Evolutionary conservation across 2,888 invertebrate genomes (phyloP), one percentile per base, ranked within the genome.

Genomic region (Asteroscopus sphinx): DNA sequence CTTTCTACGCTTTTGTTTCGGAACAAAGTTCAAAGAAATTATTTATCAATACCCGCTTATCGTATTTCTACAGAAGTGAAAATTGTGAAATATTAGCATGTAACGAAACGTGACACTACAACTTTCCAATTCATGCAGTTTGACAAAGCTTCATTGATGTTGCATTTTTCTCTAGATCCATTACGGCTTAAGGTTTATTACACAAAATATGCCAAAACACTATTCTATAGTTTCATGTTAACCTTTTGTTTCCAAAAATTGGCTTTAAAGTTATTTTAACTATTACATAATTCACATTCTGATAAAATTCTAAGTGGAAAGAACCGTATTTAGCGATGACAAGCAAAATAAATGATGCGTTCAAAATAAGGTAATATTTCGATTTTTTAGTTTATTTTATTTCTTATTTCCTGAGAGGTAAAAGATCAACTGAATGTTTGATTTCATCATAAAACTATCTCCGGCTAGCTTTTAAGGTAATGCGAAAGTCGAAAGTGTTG

Each of bases 341-440:
- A 81, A 83, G 83, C 88, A 83, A 77, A 76, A 63, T 78, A 68
- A 73, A 59, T 25, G 48, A 47, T 61, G 76, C 82, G 80, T 87
- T 88, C 85, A 77, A 13, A 52, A 41, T 53, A 55, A 1, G 26
- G 4, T 52, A 47, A 35, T 11, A 7, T 5, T 32, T 39, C 3
- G 0, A 9, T 32, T 16, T 36, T 25, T 13, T 36, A 39, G 0
- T 35, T 42, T 28, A 21, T n/a, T 16, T n/a, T 36, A n/a, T 17
- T 39, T 13, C 3, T 40, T n/a, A 1, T 13, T 8, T 12, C 5
- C 0, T 8, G 0, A 2, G 5, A 49, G 6, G 9, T 11, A 6
- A 16, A 16, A 1, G 15, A 11, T 6, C 0, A 6, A 15, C n/a
- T 5, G 17, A 33, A 32, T 1, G 6, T 16, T 13, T 3, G 35